Percentiles rank a stretch among this genome's conserved stretches.
phyloP scores from a whole-genome alignment of 2,888 invertebrate genomes.

The Chloromyia formosa region DNA sequence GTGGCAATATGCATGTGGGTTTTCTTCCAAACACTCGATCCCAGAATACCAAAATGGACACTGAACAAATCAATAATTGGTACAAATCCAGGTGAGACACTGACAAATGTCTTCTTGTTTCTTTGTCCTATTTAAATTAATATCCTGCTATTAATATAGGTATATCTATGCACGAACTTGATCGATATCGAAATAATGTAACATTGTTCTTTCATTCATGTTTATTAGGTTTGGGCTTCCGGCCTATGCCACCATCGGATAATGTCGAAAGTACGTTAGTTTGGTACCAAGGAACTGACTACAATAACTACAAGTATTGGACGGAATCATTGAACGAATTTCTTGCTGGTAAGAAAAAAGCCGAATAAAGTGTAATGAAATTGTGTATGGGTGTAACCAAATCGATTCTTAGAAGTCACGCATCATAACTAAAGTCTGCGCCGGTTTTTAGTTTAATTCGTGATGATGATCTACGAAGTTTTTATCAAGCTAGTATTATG shows the following conservation, averaged over 20 bases:
- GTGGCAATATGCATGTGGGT: slow-evolving; percentile 95
- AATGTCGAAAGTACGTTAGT: slow-evolving; percentile 95
- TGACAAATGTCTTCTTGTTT: too few relatives aligned
- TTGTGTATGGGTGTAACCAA: not conserved
- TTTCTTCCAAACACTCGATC: slow-evolving; percentile 90
- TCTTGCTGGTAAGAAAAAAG: slow-evolving; percentile 73
- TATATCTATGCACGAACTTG: too few relatives aligned
- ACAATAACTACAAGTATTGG: slow-evolving; percentile 81
- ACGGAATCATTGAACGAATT: slow-evolving; percentile 78
- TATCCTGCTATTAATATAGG: too few relatives aligned
- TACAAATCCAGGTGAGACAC: slow-evolving; percentile 79
- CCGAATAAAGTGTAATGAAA: slow-evolving; percentile 8
- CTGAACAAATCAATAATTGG: slow-evolving; percentile 88
- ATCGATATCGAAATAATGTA: too few relatives aligned
- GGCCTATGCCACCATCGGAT: slow-evolving; percentile 85
- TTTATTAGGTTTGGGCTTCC: slow-evolving; percentile 80
- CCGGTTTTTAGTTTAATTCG: too few relatives aligned
- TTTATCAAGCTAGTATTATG: too few relatives aligned
- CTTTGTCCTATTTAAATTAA: too few relatives aligned
- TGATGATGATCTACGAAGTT: too few relatives aligned
- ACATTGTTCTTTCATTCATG: too few relatives aligned
- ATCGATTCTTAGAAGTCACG: too few relatives aligned
- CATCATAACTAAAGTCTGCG: too few relatives aligned
- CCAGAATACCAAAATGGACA: slow-evolving; percentile 90
- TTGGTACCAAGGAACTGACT: slow-evolving; percentile 88